These are phyloP conservation scores for Barnardius zonarius DNA, from an alignment of 2,113 vertebrate genomes.

Conservation along the genomic window DNA sequence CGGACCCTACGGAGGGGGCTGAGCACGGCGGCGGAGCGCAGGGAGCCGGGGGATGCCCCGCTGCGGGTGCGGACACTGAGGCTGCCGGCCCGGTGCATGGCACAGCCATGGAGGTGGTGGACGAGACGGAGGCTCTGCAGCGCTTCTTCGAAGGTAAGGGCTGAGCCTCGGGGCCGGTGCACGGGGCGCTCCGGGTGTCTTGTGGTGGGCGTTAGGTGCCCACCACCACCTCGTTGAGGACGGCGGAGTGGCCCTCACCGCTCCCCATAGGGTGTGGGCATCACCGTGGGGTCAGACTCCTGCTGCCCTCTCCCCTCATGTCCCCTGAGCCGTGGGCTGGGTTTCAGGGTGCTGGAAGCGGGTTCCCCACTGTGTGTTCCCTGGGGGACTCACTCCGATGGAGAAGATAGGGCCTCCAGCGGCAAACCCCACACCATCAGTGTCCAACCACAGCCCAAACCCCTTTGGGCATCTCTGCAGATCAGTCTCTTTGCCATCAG, in stretches of 20 bases:
- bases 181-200: rapidly evolving
- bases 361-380: rapidly evolving
- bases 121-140: slow-evolving; percentile 97
- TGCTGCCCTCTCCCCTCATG: not conserved
- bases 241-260: rapidly evolving
- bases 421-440: rapidly evolving
- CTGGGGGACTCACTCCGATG: not conserved
- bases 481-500: rapidly evolving
- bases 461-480: rapidly evolving
- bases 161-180: not conserved
- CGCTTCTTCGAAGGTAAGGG: slow-evolving; percentile 95
- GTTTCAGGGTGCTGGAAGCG: rapidly evolving
- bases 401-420: not conserved
- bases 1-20: not conserved
- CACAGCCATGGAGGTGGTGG: slow-evolving; percentile 93
- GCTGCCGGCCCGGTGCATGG: slow-evolving; percentile 49
- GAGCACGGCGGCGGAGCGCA: not conserved
- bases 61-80: slow-evolving; percentile 36
- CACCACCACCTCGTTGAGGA: rapidly evolving
- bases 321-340: rapidly evolving
- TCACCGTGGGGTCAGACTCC: not conserved
- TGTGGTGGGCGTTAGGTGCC: rapidly evolving
- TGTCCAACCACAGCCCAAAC: rapidly evolving
- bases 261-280: not conserved
- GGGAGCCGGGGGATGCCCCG: slow-evolving; percentile 61